A percentile compares a stretch with the other conserved stretches of the same genome.
These are phyloP conservation scores for Keiferia lycopersicella DNA, from an alignment of 2,888 invertebrate species.

Conservation along the genomic window DNA sequence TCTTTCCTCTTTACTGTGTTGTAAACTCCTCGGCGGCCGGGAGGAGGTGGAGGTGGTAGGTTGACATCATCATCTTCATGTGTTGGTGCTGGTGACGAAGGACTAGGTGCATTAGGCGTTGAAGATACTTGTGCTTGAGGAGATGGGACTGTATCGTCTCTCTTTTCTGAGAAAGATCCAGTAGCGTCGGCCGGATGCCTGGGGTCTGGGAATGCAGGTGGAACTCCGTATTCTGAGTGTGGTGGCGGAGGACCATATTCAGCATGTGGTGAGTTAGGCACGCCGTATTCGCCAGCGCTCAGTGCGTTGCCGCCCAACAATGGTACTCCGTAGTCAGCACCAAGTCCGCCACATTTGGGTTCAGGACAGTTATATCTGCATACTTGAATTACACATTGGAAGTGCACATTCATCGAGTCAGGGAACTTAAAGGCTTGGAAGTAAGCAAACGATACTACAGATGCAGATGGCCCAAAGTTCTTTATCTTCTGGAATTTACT, in stretches of 20 bases:
- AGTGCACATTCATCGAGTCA: constrained; percentile 98
- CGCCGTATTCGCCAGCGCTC: constrained; percentile 84
- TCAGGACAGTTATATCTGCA: constrained; percentile 96
- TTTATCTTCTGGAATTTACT: constrained; percentile 97
- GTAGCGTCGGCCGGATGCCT: constrained; percentile 92
- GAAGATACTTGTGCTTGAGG: constrained; percentile 91
- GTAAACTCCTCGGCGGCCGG: constrained; percentile 89
- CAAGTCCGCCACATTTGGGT: constrained; percentile 91
- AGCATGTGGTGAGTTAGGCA: constrained; percentile 75
- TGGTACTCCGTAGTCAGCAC: constrained; percentile 86
- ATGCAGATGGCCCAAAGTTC: constrained; percentile 96
- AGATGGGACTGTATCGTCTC: constrained; percentile 89
- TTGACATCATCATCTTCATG: constrained; percentile 85
- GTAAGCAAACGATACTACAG: constrained; percentile 96
- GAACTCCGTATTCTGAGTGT: constrained; percentile 86
- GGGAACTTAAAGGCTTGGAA: constrained; percentile 99
- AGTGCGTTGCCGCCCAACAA: constrained; percentile 83
- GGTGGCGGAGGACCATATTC: constrained; percentile 88
- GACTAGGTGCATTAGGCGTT: constrained; percentile 83
- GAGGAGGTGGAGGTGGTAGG: constrained; percentile 91
- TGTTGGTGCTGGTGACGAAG: constrained; percentile 78
- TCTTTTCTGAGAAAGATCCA: constrained; percentile 91
- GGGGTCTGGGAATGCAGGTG: constrained; percentile 92
- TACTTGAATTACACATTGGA: constrained; percentile 97
- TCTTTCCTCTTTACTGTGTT: constrained; percentile 93